Base-by-base conservation (phyloP, 1,140 invertebrate species). In the Heliconius nattereri region DNA sequence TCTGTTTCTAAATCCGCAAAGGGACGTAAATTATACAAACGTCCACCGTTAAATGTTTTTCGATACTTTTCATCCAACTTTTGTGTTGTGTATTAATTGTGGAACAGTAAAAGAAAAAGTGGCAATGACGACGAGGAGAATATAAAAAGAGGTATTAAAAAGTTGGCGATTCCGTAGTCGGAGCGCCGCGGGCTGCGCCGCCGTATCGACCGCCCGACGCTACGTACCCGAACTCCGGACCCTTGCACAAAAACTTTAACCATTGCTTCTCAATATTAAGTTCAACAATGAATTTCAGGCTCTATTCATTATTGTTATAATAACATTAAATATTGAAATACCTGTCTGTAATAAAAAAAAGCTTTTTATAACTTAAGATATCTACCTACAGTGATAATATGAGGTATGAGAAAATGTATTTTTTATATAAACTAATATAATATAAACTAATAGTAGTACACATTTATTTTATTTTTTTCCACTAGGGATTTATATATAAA, bases 121-220 rank as follows among this genome's bases (percentile, higher is more conserved):
- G 60, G 26, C 73, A 75, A 72, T 78, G 79, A 76, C 45, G 57
- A 40, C 37, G 71, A 32, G 60, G 66, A 71, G 73, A 79, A 79
- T 78, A 72, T 75, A 80, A 81, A 81, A 75, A 54, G 76, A 79
- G 84, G 81, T 83, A 85, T 85, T 79, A 80, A 76, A 83, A 86
- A 85, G 76, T 82, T 84, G 77, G 71, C 70, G 77, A 81, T 73
- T 80, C 79, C 79, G 79, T 73, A 76, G 78, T 75, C 60, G 75
- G 73, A 81, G 78, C 73, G 84, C 52, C 76, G 49, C 72, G 70
- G 75, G 80, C 75, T 82, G 79, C 81, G 83, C 83, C 79, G 71
- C 32, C 78, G 78, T 86, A 86, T 86, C 85, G 85, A 86, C 83
- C 83, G 82, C 71, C 71, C 40, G 83, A 85, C 83, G 85, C 78